Evolutionary conservation across 2,888 invertebrate genomes (phyloP), one percentile per base, ranked within the genome.

Genomic region (Tetheella fluctuosa): DNA sequence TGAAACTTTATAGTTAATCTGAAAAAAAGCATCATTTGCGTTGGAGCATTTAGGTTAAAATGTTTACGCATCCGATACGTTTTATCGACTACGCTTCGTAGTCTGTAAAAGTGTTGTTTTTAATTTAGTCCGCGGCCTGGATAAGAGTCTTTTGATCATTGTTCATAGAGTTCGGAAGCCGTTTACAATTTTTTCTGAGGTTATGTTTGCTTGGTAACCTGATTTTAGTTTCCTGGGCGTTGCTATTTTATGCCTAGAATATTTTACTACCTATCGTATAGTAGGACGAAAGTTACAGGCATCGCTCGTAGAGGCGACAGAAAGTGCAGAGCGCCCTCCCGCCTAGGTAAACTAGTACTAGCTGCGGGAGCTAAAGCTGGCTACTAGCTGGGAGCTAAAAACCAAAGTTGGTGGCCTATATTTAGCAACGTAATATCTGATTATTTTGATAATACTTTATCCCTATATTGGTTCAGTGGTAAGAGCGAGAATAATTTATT

Each of bases 141-240:
- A 64, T 69, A 58, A 57, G 20, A 57, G 52, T 59, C 64, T 63
- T 73, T 73, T 76, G 74, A 76, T 74, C 71, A 62, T 58, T 59
- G 56, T 54, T 42, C 39, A 39, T 17, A 28, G 15, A 23, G 23
- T 28, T 39, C 23, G 34, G 17, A 30, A 34, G 12, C 6, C 20
- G 55, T 34, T 20, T 55, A 20, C 23, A 7, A 34, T 55, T 55
- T 30, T 17, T 52, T 20, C n/a, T 12, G 6, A 34, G 23, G 55
- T 37, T n/a, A 17, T 25, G n/a, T 54, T 25, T 13, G 13, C 20
- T 34, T 55, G 34, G 34, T 55, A 55, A 34, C 34, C 34, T 55
- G 28, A 54, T 55, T 55, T 34, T 13, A 23, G 15, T 55, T 48
- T 48, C 48, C 48, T 48, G 0, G 17, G 20, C 7, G 48, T 48